Conservation (phyloP, 2,888 invertebrate genomes). For the Drosophila prolongata region DNA sequence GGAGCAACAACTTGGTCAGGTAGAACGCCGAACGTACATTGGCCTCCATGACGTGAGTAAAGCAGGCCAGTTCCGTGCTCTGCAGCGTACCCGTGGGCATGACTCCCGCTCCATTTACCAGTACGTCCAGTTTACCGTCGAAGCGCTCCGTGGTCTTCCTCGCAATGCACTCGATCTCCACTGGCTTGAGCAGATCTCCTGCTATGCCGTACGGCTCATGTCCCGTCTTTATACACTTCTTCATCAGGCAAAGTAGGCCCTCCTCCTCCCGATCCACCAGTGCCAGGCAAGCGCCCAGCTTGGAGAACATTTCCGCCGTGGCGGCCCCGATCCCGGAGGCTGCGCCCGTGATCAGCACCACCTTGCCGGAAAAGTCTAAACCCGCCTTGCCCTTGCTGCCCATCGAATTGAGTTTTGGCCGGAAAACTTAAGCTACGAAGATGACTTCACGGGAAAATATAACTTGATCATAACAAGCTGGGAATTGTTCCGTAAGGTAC, state of each 20-base stretch:
- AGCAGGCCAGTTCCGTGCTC: slow-evolving; percentile 91
- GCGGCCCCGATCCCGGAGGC: slow-evolving; percentile 91
- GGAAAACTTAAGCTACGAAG: neutral
- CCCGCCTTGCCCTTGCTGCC: slow-evolving; percentile 21
- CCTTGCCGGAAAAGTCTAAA: slow-evolving; percentile 76
- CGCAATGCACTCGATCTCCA: slow-evolving; percentile 84
- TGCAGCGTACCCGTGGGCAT: slow-evolving; percentile 92
- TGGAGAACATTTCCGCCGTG: slow-evolving; percentile 88
- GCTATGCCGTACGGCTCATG: slow-evolving; percentile 85
- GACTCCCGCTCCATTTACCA: slow-evolving; percentile 95
- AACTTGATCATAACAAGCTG: neutral
- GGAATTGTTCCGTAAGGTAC: neutral
- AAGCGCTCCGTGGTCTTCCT: slow-evolving; percentile 86
- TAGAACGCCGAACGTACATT: slow-evolving; percentile 92
- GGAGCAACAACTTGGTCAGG: slow-evolving; percentile 92
- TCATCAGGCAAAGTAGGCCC: slow-evolving; percentile 85
- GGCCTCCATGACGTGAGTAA: slow-evolving; percentile 93
- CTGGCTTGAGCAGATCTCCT: slow-evolving; percentile 23
- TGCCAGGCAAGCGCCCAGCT: slow-evolving; percentile 87
- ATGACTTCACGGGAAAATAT: neutral
- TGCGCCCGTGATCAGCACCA: slow-evolving; percentile 88
- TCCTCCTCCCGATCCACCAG: slow-evolving; percentile 89
- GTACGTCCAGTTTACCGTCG: slow-evolving; percentile 89
- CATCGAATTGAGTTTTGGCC: slow-evolving; percentile 15
- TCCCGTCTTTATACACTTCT: slow-evolving; percentile 86